These are phyloP conservation scores for Ellobium chinense DNA, from an alignment of 2,888 invertebrate genomes.

Conservation along the genomic window DNA sequence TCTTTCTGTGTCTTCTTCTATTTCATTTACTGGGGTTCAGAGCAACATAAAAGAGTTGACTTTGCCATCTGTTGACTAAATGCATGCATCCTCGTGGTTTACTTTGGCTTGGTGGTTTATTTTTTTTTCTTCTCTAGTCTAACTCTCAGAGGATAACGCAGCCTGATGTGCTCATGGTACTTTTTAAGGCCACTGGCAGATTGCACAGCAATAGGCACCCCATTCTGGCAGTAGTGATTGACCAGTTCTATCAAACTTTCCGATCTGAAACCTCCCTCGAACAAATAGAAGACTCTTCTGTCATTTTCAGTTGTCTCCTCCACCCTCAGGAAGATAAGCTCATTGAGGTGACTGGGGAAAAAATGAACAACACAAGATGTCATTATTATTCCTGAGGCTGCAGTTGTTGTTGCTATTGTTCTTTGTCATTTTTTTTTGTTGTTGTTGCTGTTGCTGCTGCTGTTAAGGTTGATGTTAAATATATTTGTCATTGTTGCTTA, in stretches of 20 bases:
- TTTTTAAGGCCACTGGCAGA: not conserved
- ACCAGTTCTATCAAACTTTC: conserved; percentile 28
- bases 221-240: conserved; percentile 19
- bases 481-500: too few species aligned
- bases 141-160: conserved; percentile 12
- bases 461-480: too few species aligned
- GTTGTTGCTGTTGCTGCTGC: too few species aligned
- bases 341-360: conserved; percentile 23
- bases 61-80: too few species aligned
- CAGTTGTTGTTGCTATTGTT: too few species aligned
- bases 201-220: conserved; percentile 2
- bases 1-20: too few species aligned
- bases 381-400: too few species aligned
- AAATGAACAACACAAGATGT: too few species aligned
- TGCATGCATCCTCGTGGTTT: too few species aligned
- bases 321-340: conserved; percentile 18
- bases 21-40: too few species aligned
- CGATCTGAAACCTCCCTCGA: conserved; percentile 23
- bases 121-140: not conserved
- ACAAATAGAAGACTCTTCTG: conserved; percentile 19
- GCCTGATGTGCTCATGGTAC: conserved; percentile 21
- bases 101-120: not conserved
- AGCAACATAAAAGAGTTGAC: too few species aligned
- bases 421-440: too few species aligned
- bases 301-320: not conserved